Conservation (phyloP, 23 tunicate genomes). For the Botrylloides violaceus region DNA sequence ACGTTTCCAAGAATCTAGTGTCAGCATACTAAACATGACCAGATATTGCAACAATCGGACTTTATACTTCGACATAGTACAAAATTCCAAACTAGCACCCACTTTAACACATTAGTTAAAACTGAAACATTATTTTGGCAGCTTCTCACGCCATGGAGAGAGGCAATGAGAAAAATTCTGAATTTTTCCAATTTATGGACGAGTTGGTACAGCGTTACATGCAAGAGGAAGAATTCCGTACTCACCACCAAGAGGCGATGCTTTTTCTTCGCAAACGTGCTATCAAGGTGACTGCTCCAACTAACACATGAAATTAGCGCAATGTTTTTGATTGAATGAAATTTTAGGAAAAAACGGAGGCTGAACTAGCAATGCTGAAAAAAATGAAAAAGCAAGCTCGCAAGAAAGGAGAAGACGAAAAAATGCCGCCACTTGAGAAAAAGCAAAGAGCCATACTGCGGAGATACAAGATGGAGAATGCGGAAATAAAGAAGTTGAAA, state of each 20-base stretch:
- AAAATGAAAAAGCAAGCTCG: slow-evolving; percentile 35
- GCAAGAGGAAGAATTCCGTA: slow-evolving; percentile 69
- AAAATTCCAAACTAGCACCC: too few species aligned
- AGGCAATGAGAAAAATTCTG: background rate
- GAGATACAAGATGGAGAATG: slow-evolving; percentile 59
- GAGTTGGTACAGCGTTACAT: slow-evolving; percentile 58
- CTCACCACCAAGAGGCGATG: slow-evolving; percentile 65
- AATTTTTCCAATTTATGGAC: slow-evolving; percentile 43
- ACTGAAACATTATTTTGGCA: background rate
- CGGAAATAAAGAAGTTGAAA: slow-evolving; percentile 65
- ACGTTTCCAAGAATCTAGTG: too few species aligned
- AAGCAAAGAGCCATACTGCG: slow-evolving; percentile 64
- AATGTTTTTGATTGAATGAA: background rate
- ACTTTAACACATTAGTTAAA: too few species aligned
- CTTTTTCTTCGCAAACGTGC: slow-evolving; percentile 74
- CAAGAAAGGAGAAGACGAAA: slow-evolving; percentile 77
- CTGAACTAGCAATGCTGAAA: slow-evolving; percentile 72
- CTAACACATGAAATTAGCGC: background rate
- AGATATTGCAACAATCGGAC: too few species aligned
- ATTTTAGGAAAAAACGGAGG: slow-evolving; percentile 68
- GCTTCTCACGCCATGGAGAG: background rate
- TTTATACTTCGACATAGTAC: too few species aligned
- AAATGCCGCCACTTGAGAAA: slow-evolving; percentile 79
- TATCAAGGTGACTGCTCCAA: slow-evolving; percentile 39
- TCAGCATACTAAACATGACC: too few species aligned